These are phyloP conservation scores for Perizoma affinitatum DNA, from an alignment of 2,888 invertebrate species.

Conservation along the genomic window DNA sequence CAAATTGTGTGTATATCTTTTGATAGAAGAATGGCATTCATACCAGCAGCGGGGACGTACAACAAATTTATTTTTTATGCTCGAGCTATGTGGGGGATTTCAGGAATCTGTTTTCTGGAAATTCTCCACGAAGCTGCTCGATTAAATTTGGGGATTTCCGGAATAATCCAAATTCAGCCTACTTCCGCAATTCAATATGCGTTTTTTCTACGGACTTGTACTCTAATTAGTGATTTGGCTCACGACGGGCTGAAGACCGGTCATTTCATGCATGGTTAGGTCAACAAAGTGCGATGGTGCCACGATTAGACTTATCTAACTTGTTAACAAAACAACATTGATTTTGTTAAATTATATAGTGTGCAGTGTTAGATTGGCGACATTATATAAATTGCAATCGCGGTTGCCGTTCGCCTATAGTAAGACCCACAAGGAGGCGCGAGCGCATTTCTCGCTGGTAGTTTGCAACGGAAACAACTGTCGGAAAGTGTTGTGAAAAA, in stretches of 20 bases:
- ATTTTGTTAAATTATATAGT: conserved; percentile 63
- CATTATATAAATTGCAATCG: conserved; percentile 73
- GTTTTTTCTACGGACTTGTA: conserved; percentile 40
- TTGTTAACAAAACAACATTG: conserved; percentile 66
- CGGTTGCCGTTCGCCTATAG: conserved; percentile 63
- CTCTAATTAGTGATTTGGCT: conserved; percentile 24
- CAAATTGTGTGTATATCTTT: too few relatives aligned
- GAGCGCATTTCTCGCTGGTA: conserved; percentile 57
- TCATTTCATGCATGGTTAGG: conserved; percentile 63
- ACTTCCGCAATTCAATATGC: conserved; percentile 37
- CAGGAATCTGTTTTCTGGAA: too few relatives aligned
- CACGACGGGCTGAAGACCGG: conserved; percentile 43
- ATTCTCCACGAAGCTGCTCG: too few relatives aligned
- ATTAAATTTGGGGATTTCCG: too few relatives aligned
- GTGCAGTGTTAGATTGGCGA: conserved; percentile 62
- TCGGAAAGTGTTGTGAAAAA: conserved; percentile 43
- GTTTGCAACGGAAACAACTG: conserved; percentile 49
- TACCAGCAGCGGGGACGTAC: too few relatives aligned
- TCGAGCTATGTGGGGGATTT: too few relatives aligned
- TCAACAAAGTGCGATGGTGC: conserved; percentile 58
- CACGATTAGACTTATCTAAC: conserved; percentile 70
- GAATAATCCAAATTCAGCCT: too few relatives aligned
- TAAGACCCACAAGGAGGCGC: conserved; percentile 61
- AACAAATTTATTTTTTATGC: too few relatives aligned
- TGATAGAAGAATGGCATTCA: too few relatives aligned